Conservation (phyloP, 1,140 invertebrate genomes). For the Holcopasites calliopsidis region DNA sequence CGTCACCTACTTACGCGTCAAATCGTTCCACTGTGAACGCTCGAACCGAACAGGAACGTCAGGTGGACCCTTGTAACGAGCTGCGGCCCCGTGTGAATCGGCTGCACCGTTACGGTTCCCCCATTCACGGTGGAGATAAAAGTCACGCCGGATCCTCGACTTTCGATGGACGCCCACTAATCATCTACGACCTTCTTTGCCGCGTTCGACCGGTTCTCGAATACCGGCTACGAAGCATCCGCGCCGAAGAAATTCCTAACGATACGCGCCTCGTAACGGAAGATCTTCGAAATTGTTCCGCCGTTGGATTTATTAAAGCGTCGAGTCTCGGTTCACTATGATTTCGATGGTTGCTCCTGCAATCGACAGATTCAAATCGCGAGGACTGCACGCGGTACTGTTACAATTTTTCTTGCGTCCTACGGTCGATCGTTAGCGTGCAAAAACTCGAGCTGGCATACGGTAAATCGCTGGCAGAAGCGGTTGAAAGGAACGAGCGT, state of each 20-base stretch:
- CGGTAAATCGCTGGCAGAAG: conserved; percentile 6
- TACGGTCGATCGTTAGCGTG: not conserved
- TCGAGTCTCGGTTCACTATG: too few relatives aligned
- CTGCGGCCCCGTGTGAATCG: conserved; percentile 47
- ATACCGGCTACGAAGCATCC: not conserved
- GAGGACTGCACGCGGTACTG: not conserved
- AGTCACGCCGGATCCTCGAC: conserved; percentile 2
- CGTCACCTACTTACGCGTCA: conserved; percentile 40
- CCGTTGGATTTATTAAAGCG: too few relatives aligned
- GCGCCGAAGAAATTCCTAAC: not conserved
- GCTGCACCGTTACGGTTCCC: conserved; percentile 56
- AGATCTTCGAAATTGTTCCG: too few relatives aligned
- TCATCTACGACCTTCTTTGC: too few relatives aligned
- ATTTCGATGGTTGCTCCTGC: too few relatives aligned
- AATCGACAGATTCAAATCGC: too few relatives aligned
- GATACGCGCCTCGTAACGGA: too few relatives aligned
- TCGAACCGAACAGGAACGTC: conserved; percentile 4
- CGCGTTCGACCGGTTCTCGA: not conserved
- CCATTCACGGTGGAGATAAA: conserved; percentile 50
- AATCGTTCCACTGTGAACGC: conserved; percentile 33
- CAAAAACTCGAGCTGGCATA: conserved; percentile 1
- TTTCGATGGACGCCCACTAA: not conserved
- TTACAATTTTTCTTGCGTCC: not conserved
- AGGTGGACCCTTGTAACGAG: conserved; percentile 43
- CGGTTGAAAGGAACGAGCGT: conserved; percentile 16